Conservation (phyloP, 2,113 vertebrate species). For the Talpa occidentalis region DNA sequence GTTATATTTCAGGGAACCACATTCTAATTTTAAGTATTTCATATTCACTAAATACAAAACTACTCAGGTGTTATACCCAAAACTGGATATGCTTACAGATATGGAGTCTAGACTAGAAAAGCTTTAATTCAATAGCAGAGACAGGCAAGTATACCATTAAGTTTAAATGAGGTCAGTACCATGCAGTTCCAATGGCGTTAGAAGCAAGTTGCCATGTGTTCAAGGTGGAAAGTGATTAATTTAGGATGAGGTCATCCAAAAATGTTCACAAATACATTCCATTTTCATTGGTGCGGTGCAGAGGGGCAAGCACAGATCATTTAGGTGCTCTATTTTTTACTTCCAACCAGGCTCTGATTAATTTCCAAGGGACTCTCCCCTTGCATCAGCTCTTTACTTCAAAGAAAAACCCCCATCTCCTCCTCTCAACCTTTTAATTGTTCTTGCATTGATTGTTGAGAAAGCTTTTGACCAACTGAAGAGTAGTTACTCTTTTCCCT, state of each 20-base stretch:
- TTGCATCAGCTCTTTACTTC: not conserved
- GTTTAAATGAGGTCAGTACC: not conserved
- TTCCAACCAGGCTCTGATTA: constrained; percentile 15
- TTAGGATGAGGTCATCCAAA: not conserved
- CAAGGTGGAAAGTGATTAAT: not conserved
- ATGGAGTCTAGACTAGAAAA: not conserved
- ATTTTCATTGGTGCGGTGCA: not conserved
- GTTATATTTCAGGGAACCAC: not conserved
- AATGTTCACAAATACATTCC: not conserved
- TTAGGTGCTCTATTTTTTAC: constrained; percentile 21
- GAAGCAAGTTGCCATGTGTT: not conserved
- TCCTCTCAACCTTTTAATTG: constrained; percentile 1
- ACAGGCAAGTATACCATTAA: not conserved
- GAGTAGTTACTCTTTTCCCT: not conserved
- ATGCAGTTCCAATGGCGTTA: not conserved
- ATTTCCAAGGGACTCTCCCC: constrained; percentile 23
- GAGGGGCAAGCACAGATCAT: not conserved
- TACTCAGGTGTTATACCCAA: not conserved
- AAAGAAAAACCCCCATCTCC: not conserved
- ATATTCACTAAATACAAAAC: not conserved
- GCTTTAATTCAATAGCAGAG: not conserved
- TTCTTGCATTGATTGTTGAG: not conserved
- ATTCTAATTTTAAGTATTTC: constrained; percentile 33
- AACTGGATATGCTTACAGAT: not conserved
- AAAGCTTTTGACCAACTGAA: not conserved